Percentiles rank a stretch among this genome's conserved stretches.
These are phyloP conservation scores for Polyommatus icarus DNA, from an alignment of 2,888 invertebrate genomes.

Conservation along the genomic window DNA sequence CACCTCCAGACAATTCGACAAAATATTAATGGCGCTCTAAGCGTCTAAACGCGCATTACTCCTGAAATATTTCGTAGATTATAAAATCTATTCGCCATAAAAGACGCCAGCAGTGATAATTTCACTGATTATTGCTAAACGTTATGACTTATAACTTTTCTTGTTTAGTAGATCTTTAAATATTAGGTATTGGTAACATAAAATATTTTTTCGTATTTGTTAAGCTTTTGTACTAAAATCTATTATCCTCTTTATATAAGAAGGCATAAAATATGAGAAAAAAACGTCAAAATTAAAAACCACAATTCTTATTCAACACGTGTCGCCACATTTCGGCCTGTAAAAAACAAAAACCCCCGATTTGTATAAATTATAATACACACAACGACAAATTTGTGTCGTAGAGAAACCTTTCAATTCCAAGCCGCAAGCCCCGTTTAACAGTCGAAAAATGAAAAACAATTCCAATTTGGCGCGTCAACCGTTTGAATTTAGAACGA, in stretches of 20 bases:
- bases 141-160: background rate
- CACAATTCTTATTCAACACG: background rate
- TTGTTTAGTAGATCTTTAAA: background rate
- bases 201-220: too few species aligned
- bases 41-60: conserved; percentile 22
- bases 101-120: background rate
- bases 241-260: background rate
- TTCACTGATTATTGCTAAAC: background rate
- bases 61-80: conserved; percentile 25
- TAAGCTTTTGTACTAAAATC: too few species aligned
- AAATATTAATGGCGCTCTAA: conserved; percentile 36
- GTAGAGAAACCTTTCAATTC: conserved; percentile 48
- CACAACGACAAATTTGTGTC: conserved; percentile 10
- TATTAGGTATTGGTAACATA: too few species aligned
- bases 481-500: conserved; percentile 70
- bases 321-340: background rate
- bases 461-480: conserved; percentile 75
- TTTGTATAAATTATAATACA: background rate
- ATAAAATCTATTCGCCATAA: background rate
- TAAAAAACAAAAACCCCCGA: background rate
- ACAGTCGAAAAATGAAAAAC: conserved; percentile 73
- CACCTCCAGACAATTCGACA: conserved; percentile 46
- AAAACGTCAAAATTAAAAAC: background rate
- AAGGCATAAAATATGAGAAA: background rate
- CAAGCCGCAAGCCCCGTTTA: conserved; percentile 60